These are phyloP conservation scores for Eilema sororculum DNA, from an alignment of 2,888 invertebrate species.

Conservation along the genomic window DNA sequence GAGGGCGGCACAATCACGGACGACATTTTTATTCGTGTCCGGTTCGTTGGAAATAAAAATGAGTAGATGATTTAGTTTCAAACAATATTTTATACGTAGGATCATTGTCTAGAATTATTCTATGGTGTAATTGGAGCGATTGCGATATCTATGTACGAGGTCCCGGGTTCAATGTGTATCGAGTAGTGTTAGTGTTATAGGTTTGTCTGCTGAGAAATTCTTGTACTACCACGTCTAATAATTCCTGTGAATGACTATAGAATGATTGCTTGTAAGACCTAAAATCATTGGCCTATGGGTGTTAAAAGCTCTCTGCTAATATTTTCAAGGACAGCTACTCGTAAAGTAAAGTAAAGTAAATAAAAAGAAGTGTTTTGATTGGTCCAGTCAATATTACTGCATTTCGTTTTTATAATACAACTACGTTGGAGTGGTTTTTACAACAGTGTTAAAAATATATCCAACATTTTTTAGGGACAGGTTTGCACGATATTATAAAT, in stretches of 20 bases:
- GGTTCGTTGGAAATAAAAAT: not conserved
- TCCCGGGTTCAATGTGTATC: not conserved
- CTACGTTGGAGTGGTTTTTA: not conserved
- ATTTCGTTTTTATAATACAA: too few species aligned
- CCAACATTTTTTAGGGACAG: too few species aligned
- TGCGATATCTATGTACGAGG: not conserved
- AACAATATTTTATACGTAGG: not conserved
- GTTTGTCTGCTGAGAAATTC: too few species aligned
- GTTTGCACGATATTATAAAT: not conserved
- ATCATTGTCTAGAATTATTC: not conserved
- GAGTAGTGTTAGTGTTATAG: not conserved
- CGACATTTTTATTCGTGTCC: not conserved
- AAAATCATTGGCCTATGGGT: too few species aligned
- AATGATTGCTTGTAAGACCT: too few species aligned
- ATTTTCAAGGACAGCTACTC: too few species aligned
- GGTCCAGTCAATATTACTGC: too few species aligned
- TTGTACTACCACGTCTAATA: too few species aligned
- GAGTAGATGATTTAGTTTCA: not conserved
- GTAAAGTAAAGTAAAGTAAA: too few species aligned
- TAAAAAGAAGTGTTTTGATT: too few species aligned
- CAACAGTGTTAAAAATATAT: not conserved
- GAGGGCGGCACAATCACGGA: constrained; percentile 32
- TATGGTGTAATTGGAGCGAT: not conserved
- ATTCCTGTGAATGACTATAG: too few species aligned
- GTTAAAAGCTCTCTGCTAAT: too few species aligned